Conservation (phyloP, 1,140 invertebrate species). For the Zaprionus africanus region DNA sequence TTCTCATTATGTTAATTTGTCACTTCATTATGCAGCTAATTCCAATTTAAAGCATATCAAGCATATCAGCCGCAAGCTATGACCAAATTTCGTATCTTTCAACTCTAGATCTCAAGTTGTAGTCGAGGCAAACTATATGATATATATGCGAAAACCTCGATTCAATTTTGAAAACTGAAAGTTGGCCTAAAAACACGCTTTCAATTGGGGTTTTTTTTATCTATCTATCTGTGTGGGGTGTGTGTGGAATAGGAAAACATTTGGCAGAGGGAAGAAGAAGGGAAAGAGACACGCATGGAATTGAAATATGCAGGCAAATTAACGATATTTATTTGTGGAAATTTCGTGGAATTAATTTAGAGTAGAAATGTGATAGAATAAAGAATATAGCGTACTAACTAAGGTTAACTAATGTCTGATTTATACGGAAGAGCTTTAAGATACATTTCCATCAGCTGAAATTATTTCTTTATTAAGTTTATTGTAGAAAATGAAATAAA, state of each 20-base stretch:
- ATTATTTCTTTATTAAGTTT: neutral
- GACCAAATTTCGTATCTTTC: constrained; percentile 52
- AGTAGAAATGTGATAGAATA: neutral
- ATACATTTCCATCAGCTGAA: neutral
- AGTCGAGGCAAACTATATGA: constrained; percentile 1
- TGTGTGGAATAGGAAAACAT: constrained; percentile 3
- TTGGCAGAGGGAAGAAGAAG: neutral
- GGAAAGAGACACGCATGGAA: neutral
- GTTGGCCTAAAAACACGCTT: constrained; percentile 79
- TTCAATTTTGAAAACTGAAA: constrained; percentile 75
- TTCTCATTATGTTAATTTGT: constrained; percentile 65
- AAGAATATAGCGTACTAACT: neutral
- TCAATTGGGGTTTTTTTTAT: constrained; percentile 23
- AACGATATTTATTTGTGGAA: neutral
- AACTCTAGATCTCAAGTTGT: constrained; percentile 10
- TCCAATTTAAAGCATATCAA: constrained; percentile 55
- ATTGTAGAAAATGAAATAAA: neutral
- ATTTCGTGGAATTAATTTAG: neutral
- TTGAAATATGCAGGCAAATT: neutral
- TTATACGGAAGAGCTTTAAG: no score
- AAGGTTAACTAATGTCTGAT: neutral
- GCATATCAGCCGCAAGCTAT: constrained; percentile 52
- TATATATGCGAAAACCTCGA: constrained; percentile 63
- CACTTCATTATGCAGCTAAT: constrained; percentile 75
- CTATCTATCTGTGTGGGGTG: constrained; percentile 2